Conservation (phyloP, 2,797 vertebrate species). For the Pelobates cultripes region DNA sequence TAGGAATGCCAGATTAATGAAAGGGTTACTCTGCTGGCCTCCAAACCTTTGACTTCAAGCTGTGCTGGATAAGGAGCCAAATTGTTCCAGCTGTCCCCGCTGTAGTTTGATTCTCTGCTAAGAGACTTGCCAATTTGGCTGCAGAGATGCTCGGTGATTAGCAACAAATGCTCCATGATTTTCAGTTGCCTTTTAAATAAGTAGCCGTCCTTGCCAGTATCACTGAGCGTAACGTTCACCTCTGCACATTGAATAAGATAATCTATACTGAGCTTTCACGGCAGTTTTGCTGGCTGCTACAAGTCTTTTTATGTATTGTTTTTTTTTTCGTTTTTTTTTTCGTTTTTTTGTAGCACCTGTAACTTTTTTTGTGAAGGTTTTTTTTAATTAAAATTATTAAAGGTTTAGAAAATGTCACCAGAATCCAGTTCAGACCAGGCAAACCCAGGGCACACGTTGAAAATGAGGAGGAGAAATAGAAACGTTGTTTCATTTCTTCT, state of each 20-base stretch:
- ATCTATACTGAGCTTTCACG: too few species aligned
- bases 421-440: too few species aligned
- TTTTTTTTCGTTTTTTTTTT: too few species aligned
- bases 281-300: too few species aligned
- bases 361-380: too few species aligned
- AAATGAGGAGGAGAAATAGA: too few species aligned
- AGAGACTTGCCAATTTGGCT: constrained; percentile 52
- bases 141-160: constrained; percentile 39
- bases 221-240: constrained; percentile 22
- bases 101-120: constrained; percentile 39
- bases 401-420: too few species aligned
- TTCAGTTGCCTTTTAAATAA: constrained; percentile 42
- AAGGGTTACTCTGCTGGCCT: constrained; percentile 36
- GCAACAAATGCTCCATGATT: constrained; percentile 50
- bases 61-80: constrained; percentile 40
- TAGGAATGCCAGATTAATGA: constrained; percentile 19
- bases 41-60: constrained; percentile 47
- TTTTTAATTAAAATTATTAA: too few species aligned
- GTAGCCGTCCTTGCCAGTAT: constrained; percentile 24
- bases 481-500: too few species aligned
- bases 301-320: too few species aligned
- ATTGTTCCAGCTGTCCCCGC: constrained; percentile 48
- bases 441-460: too few species aligned
- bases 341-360: too few species aligned
- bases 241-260: not conserved